These are phyloP conservation scores for Hypomecis punctinalis DNA, from an alignment of 2,888 invertebrate genomes.

Conservation along the genomic window DNA sequence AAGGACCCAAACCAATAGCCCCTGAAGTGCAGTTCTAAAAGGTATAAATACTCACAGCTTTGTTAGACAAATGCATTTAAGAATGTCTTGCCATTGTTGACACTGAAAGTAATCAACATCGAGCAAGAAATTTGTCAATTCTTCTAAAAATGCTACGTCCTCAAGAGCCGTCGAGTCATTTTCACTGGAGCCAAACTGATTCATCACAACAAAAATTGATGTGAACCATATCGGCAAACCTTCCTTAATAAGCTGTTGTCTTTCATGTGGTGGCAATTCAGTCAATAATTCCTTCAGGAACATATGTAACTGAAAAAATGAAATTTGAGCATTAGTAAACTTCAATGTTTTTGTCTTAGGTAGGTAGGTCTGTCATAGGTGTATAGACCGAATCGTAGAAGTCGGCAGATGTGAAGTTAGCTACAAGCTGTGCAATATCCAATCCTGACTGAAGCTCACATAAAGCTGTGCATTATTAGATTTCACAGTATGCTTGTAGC, in stretches of 20 bases:
- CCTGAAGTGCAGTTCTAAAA: not conserved
- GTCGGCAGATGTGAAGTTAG: no score
- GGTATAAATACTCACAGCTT: slow-evolving; percentile 59
- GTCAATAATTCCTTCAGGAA: slow-evolving; percentile 57
- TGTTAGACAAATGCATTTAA: slow-evolving; percentile 66
- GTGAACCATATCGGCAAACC: slow-evolving; percentile 79
- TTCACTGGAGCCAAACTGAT: not conserved
- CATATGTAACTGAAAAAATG: slow-evolving; percentile 36
- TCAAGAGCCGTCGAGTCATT: not conserved
- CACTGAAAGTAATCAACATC: slow-evolving; percentile 66
- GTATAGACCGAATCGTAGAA: no score
- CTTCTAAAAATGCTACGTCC: slow-evolving; percentile 65
- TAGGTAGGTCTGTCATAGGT: not conserved
- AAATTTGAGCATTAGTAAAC: not conserved
- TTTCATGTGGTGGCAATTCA: slow-evolving; percentile 64
- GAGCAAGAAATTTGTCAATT: slow-evolving; percentile 69
- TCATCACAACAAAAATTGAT: slow-evolving; percentile 74
- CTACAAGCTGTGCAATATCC: no score
- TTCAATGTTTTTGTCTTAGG: not conserved
- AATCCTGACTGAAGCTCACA: no score
- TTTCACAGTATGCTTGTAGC: no score
- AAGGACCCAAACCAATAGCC: not conserved
- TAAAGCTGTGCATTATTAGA: no score
- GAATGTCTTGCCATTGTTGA: slow-evolving; percentile 64
- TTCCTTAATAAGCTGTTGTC: slow-evolving; percentile 61